Base-by-base conservation (phyloP, 2,797 vertebrate genomes). In the Pempheris klunzingeri region DNA sequence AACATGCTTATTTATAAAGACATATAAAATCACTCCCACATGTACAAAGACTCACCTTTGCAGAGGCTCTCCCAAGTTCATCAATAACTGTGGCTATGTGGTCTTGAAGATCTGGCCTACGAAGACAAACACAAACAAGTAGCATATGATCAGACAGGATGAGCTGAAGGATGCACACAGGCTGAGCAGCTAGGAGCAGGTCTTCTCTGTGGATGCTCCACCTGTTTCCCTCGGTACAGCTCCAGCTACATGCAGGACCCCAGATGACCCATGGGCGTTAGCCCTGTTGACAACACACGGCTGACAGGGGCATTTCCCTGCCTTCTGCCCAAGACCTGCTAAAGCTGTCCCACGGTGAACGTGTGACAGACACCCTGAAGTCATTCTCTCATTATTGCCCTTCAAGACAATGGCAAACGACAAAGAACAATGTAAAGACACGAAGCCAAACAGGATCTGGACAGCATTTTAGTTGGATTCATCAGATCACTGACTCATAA, bases 31-130 rank as follows among this genome's bases (percentile, higher is more conserved):
- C 20, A 53, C 2, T 20, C 5, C 24, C 2, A 32, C 20, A 55
- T 7, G 22, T 8, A 14, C 12, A 44, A 18, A 71, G 9, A 73
- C 78, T 77, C 28, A 97, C 97, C 96, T 96, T 97, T 74, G 97
- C 96, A 8, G 97, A 98, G 18, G 96, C 96, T 93, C 92, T 96
- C 20, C 97, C 97, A 68, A 98, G 93, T 74, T 97, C 96, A 85
- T 98, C 96, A 49, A 98, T 92, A 52, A 98, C 93, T 18, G 86
- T 94, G 86, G 93, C 93, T 28, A 96, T 94, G 74, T 96, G 94
- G 70, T 91, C 92, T 86, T 96, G 94, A 61, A 95, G 92, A 72
- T 97, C 96, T 71, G 93, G 92, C 75, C 97, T 98, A 63, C 13
- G 60, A 55, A 86, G 18, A 85, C n/a, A 64, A 41, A 87, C 32